phyloP scores from a whole-genome alignment of 2,113 vertebrate genomes.

The Takifugu flavidus region DNA sequence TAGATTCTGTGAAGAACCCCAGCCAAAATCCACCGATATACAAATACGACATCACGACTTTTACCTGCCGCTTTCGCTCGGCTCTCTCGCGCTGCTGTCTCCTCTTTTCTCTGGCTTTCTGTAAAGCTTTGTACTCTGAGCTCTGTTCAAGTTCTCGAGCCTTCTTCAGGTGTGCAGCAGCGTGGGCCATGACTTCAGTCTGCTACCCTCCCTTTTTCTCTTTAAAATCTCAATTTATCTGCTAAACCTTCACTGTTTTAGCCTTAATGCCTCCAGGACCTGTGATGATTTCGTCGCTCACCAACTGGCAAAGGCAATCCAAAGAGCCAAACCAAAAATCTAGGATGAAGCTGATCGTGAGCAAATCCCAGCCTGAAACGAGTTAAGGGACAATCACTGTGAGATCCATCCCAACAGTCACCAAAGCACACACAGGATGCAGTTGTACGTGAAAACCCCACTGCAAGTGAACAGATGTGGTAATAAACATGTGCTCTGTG shows the following conservation, averaged over 20 bases:
- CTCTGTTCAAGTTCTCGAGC: slow-evolving; percentile 86
- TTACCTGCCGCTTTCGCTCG: slow-evolving; percentile 91
- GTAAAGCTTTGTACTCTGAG: slow-evolving; percentile 69
- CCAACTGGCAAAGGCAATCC: background rate
- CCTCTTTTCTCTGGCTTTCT: slow-evolving; percentile 85
- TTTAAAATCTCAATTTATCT: background rate
- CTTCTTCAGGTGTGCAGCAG: slow-evolving; percentile 95
- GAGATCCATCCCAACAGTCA: slow-evolving; percentile 20
- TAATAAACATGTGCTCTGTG: slow-evolving; percentile 5
- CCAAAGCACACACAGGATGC: slow-evolving; percentile 30
- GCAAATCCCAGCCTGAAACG: slow-evolving; percentile 36
- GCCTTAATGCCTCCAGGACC: no score
- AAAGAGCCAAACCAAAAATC: no score
- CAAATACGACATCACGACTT: slow-evolving; percentile 7
- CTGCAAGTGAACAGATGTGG: slow-evolving; percentile 59
- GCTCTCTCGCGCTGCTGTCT: slow-evolving; percentile 81
- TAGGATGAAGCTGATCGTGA: slow-evolving; percentile 1
- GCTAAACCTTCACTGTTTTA: background rate
- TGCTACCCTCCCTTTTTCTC: background rate
- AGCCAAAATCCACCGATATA: background rate
- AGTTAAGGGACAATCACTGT: slow-evolving; percentile 32
- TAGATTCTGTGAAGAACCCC: background rate
- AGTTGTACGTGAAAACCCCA: slow-evolving; percentile 53
- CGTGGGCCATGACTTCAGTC: slow-evolving; percentile 83
- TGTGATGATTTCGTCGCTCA: background rate